These are phyloP conservation scores for Zaprionus inermis DNA, from an alignment of 1,140 invertebrate genomes.

Conservation along the genomic window DNA sequence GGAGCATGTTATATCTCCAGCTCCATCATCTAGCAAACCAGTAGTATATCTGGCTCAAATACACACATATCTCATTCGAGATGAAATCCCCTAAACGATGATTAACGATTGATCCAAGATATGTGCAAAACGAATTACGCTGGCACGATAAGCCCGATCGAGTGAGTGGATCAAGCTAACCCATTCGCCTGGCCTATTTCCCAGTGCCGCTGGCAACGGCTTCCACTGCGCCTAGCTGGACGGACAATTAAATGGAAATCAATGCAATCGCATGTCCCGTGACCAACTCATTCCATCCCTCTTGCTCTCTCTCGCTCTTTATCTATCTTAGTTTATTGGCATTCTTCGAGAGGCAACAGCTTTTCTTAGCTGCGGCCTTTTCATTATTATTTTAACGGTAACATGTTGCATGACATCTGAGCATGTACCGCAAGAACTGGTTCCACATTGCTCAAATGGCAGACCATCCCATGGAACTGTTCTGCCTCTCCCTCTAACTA, in stretches of 20 bases:
- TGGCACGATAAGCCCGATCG: slow-evolving; percentile 13
- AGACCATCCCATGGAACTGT: not conserved
- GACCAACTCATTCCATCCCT: not conserved
- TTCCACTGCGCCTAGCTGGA: slow-evolving; percentile 7
- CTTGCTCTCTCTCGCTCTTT: not conserved
- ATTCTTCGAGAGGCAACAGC: slow-evolving; percentile 37
- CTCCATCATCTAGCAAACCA: not conserved
- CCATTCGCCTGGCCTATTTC: slow-evolving; percentile 53
- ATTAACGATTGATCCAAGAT: slow-evolving; percentile 31
- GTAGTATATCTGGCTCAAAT: not conserved
- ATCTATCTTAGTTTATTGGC: slow-evolving; percentile 37
- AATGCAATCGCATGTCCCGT: slow-evolving; percentile 55
- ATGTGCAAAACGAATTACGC: slow-evolving; percentile 56
- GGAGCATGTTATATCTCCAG: not conserved
- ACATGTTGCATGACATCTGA: slow-evolving; percentile 73
- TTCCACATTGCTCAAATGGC: slow-evolving; percentile 36
- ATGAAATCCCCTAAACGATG: slow-evolving; percentile 16
- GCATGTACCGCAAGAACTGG: slow-evolving; percentile 72
- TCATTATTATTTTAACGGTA: slow-evolving; percentile 76
- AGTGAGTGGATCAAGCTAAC: not conserved
- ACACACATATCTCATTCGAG: not conserved
- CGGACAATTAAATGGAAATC: slow-evolving; percentile 72
- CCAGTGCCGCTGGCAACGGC: slow-evolving; percentile 14
- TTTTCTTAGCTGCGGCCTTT: slow-evolving; percentile 6
- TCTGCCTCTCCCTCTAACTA: not conserved